phyloP scores from a whole-genome alignment of 2,113 vertebrate genomes.

The Bettongia penicillata region DNA sequence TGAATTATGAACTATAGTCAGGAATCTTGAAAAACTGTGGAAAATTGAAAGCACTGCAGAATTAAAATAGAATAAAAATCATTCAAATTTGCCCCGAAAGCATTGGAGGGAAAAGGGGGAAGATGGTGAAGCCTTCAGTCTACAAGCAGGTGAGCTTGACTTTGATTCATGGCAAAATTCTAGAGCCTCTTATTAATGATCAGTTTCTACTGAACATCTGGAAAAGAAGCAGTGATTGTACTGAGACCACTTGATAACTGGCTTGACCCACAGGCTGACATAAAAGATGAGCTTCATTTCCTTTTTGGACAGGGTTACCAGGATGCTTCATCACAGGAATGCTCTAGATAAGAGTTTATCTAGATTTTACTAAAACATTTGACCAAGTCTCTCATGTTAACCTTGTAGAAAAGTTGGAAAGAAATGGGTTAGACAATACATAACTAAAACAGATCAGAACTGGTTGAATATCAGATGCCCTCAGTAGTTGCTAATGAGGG shows the following conservation, averaged over 20 bases:
- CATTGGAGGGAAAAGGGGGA: not conserved
- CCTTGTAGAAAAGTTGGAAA: not conserved
- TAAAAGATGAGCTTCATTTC: not conserved
- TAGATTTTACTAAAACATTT: not conserved
- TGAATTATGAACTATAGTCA: not conserved
- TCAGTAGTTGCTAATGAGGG: not conserved
- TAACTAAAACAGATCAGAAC: not conserved
- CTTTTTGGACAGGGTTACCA: not conserved
- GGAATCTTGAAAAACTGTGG: not conserved
- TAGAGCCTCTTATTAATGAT: not conserved
- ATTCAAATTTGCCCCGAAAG: not conserved
- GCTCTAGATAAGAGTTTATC: not conserved
- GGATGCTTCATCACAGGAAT: not conserved
- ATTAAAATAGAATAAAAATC: not conserved
- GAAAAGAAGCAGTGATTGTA: not conserved
- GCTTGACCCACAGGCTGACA: not conserved
- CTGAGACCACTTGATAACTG: not conserved
- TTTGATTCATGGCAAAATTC: not conserved
- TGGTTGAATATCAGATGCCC: not conserved
- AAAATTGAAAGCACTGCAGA: not conserved
- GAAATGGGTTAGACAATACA: not conserved
- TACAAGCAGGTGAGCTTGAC: not conserved
- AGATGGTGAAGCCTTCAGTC: not conserved
- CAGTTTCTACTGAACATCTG: not conserved
- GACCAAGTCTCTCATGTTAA: not conserved